Conservation (phyloP, 2,113 vertebrate species). For the Telmatochromis sp. region DNA sequence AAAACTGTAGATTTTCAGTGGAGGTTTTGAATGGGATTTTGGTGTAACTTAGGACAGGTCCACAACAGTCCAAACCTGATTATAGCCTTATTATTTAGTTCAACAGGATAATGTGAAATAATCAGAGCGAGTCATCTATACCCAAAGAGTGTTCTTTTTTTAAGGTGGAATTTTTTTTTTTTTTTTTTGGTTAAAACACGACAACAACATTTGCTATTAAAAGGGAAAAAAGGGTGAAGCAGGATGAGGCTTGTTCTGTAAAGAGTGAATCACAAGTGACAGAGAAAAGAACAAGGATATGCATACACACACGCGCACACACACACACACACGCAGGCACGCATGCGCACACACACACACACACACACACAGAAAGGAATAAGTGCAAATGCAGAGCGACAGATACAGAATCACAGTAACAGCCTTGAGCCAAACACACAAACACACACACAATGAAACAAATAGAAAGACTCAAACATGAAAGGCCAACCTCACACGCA, state of each 20-base stretch:
- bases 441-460: not conserved
- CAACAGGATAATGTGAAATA: not conserved
- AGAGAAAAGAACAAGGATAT: not conserved
- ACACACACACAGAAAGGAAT: not conserved
- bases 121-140: not conserved
- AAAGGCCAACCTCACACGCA: not conserved
- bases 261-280: not conserved
- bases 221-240: not conserved
- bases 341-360: rapidly evolving
- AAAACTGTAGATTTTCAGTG: not conserved
- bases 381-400: not conserved
- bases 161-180: not conserved
- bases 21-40: not conserved
- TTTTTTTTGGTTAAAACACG: not conserved
- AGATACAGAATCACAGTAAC: not conserved
- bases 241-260: not conserved
- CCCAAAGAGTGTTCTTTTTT: not conserved
- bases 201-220: not conserved
- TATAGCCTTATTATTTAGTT: not conserved
- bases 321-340: rapidly evolving
- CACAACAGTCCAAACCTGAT: not conserved
- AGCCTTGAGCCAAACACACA: not conserved
- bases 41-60: not conserved
- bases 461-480: not conserved
- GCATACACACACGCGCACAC: rapidly evolving